A percentile compares a stretch with the other conserved stretches of the same genome.
These are phyloP conservation scores for Sporophila hypoxantha DNA, from an alignment of 2,113 vertebrate species.

Conservation along the genomic window DNA sequence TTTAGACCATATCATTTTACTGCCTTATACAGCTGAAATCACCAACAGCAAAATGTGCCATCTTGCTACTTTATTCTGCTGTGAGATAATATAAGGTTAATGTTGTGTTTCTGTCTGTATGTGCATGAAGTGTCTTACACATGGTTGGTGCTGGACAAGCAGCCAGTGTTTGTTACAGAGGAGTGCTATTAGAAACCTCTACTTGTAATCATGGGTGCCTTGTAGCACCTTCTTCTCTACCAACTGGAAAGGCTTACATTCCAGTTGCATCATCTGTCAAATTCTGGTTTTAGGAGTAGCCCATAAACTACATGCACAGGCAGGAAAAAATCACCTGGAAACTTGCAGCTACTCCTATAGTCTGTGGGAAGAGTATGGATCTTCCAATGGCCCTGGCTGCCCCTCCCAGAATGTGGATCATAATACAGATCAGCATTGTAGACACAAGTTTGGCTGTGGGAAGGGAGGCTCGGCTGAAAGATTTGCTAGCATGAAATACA, in stretches of 20 bases:
- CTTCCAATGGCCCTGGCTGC: background rate
- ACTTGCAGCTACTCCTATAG: background rate
- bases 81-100: background rate
- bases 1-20: background rate
- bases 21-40: background rate
- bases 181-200: background rate
- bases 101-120: background rate
- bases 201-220: rapidly evolving
- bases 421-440: background rate
- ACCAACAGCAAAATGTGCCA: background rate
- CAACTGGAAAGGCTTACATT: background rate
- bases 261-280: background rate
- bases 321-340: background rate
- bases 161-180: background rate
- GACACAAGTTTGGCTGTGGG: background rate
- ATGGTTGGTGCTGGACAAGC: background rate
- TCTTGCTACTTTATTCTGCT: background rate
- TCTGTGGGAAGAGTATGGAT: background rate
- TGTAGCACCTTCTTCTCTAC: background rate
- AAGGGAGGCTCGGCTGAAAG: background rate
- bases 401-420: too few relatives aligned
- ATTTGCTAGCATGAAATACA: background rate
- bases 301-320: background rate
- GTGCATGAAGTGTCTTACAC: background rate
- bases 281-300: background rate